Conservation (phyloP, 2,113 vertebrate genomes). For the Paralichthys olivaceus region DNA sequence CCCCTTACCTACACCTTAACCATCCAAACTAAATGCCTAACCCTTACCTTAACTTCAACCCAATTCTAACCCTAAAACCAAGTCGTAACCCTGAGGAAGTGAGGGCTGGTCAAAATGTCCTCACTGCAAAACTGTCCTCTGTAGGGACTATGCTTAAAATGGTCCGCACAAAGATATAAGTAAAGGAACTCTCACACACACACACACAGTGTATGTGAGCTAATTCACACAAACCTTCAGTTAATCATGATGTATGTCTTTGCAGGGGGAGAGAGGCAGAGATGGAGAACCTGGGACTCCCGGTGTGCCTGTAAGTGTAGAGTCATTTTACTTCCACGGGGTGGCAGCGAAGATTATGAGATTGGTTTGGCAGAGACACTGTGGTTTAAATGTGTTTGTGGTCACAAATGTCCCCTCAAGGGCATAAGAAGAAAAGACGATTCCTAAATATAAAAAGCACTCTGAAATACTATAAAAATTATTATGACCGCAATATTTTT, state of each 20-base stretch:
- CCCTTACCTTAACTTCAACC: no score
- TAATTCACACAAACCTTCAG: slow-evolving; percentile 29
- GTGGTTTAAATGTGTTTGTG: slow-evolving; percentile 3
- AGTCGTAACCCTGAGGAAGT: no score
- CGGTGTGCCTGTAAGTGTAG: slow-evolving; percentile 72
- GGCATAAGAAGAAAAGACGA: neutral
- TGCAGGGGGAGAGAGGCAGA: slow-evolving; percentile 78
- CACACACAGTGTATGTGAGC: slow-evolving; percentile 41
- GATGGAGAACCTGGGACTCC: slow-evolving; percentile 72
- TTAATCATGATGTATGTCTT: slow-evolving; percentile 60
- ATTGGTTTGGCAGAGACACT: neutral
- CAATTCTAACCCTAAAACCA: no score
- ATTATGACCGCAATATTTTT: no score
- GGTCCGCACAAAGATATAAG: neutral
- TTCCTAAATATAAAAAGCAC: neutral
- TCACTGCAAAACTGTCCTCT: no score
- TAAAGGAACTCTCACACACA: neutral
- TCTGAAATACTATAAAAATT: neutral
- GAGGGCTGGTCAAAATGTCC: no score
- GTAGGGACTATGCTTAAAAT: no score
- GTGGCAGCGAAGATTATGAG: slow-evolving; percentile 32
- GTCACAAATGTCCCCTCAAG: slow-evolving; percentile 39
- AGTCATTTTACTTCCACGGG: slow-evolving; percentile 38
- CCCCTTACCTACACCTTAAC: no score
- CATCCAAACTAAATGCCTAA: no score